These are phyloP conservation scores for Meleagris gallopavo DNA, from an alignment of 2,113 vertebrate species.

Conservation along the genomic window DNA sequence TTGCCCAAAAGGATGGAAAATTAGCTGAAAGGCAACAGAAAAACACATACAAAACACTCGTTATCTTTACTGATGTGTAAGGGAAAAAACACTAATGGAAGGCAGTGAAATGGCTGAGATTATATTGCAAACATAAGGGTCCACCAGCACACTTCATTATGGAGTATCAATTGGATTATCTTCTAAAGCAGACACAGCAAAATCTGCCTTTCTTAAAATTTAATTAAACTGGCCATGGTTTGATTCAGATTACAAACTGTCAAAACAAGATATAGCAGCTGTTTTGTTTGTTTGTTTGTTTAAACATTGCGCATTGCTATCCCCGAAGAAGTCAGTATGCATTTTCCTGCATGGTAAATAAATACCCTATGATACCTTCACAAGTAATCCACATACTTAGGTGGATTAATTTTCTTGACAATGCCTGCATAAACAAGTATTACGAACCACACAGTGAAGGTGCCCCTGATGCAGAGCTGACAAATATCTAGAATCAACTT, in stretches of 20 bases:
- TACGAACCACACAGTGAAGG: neutral
- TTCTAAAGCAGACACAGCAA: neutral
- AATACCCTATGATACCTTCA: neutral
- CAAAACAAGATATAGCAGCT: neutral
- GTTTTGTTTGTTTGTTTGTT: neutral
- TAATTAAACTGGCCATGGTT: neutral
- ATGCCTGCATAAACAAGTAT: neutral
- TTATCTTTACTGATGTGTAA: neutral
- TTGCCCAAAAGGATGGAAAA: neutral
- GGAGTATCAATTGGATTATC: neutral
- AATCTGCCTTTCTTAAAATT: neutral
- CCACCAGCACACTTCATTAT: neutral
- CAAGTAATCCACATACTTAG: neutral
- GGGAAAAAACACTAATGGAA: neutral
- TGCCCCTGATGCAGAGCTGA: neutral
- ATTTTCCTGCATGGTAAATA: neutral
- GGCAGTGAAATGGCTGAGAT: neutral
- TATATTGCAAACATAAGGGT: neutral
- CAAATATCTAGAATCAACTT: neutral
- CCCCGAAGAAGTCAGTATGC: neutral
- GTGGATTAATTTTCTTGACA: neutral
- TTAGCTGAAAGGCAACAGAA: neutral
- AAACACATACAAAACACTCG: rapidly evolving
- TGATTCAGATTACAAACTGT: neutral
- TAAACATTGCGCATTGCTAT: neutral